Evolutionary conservation across 2,113 vertebrate genomes (phyloP).

Genomic region (Cairina moschata): DNA sequence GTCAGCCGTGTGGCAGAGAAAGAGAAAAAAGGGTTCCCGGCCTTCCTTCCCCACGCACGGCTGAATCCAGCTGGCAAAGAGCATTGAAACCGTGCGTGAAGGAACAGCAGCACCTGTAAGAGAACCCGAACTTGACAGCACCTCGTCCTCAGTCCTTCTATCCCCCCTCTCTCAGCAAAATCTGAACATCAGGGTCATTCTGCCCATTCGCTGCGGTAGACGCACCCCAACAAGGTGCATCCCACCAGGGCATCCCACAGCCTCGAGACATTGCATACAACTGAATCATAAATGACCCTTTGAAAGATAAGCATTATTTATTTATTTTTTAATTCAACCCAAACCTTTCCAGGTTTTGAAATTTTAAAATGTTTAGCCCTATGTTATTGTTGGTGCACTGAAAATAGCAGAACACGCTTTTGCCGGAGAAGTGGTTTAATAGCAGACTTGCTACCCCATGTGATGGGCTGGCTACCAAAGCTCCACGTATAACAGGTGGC

Average conservation of each 20-base stretch:
- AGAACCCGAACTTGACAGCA: neutral
- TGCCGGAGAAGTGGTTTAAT: neutral
- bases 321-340: neutral
- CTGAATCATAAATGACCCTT: neutral
- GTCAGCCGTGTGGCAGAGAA: fast-evolving
- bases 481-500: neutral
- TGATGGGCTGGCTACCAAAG: neutral
- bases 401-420: neutral
- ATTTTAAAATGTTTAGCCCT: neutral
- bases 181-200: neutral
- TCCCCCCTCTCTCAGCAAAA: neutral
- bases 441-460: neutral
- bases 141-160: neutral
- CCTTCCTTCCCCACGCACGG: neutral
- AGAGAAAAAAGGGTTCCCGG: neutral
- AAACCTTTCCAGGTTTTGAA: neutral
- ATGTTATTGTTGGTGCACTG: neutral
- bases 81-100: neutral
- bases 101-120: neutral
- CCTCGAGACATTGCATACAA: neutral
- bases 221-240: neutral
- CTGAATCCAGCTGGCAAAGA: neutral
- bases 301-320: neutral
- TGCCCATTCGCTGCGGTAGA: neutral
- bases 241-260: neutral